Conservation (phyloP, 2,113 vertebrate genomes). For the Nyctibius bracteatus region DNA sequence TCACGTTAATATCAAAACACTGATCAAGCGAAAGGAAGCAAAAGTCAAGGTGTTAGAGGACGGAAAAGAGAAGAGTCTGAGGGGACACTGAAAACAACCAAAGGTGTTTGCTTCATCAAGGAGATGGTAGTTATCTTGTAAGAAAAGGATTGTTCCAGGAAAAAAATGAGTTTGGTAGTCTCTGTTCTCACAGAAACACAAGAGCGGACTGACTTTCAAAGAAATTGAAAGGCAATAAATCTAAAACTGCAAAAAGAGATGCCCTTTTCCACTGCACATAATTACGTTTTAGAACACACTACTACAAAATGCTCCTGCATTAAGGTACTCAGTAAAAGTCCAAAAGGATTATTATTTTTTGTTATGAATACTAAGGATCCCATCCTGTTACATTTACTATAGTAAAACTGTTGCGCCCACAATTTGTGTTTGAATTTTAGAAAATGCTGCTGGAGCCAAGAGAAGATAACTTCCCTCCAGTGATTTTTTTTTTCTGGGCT, state of each 20-base stretch:
- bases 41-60: not conserved
- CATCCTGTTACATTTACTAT: not conserved
- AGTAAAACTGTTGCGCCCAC: not conserved
- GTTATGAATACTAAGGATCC: slow-evolving; percentile 23
- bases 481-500: not conserved
- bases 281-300: not conserved
- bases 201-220: not conserved
- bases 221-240: not conserved
- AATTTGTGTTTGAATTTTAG: slow-evolving; percentile 11
- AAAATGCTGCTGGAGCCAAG: not conserved
- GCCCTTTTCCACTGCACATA: not conserved
- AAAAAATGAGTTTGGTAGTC: not conserved
- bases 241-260: not conserved
- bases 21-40: not conserved
- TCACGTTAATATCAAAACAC: not conserved
- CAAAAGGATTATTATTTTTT: not conserved
- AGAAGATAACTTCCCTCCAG: not conserved
- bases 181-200: not conserved
- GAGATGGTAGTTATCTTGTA: not conserved
- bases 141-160: not conserved
- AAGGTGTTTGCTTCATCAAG: not conserved
- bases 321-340: not conserved
- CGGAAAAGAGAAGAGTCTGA: not conserved
- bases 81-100: not conserved
- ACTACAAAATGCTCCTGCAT: not conserved